Base-by-base conservation (phyloP, 2,113 vertebrate genomes). In the Sinocyclocheilus rhinocerous region DNA sequence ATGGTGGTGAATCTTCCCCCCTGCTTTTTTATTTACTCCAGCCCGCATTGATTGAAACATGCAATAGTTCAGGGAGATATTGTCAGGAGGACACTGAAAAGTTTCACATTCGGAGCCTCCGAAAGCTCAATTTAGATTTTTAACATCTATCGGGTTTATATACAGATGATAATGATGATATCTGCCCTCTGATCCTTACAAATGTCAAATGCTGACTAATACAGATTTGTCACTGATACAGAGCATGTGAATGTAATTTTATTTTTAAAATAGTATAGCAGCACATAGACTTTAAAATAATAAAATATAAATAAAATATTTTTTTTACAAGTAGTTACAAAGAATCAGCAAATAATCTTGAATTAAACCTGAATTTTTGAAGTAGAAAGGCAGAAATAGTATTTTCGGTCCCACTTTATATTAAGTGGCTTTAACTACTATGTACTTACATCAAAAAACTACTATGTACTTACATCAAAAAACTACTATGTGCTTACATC, bases 11-110 rank as follows among this genome's bases (percentile, higher is more conserved):
- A 95, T 96, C 94, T 97, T 95, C 91, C 88, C 92, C 93, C 93
- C 92, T 94, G 93, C 84, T 94, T 95, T 91, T 96, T 96, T 96
- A 94, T 96, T 97, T 96, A 95, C 93, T 91, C 92, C 88, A 92
- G 89, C 95, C 93, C 93, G 86, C 93, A 96, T 96, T 97, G 95
- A 97, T 96, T 96, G 95, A 95, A 96, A 95, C 93, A 91, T 93
- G 48, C 90, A 95, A 93, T 95, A 94, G 94, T 95, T 95, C 95
- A 94, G 94, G 92, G 90, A 91, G 83, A 92, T 95, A 96, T 96
- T 95, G 94, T 96, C 94, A 94, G 91, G 93, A 94, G 91, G 93
- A 95, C 95, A 94, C 95, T 89, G 93, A 90, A 94, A 95, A 96
- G 90, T 96, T 97, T 96, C 36, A 70, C 42, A 92, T 95, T 94